Evolutionary conservation across 2,797 vertebrate genomes (phyloP).

Genomic region (Siniperca scherzeri): DNA sequence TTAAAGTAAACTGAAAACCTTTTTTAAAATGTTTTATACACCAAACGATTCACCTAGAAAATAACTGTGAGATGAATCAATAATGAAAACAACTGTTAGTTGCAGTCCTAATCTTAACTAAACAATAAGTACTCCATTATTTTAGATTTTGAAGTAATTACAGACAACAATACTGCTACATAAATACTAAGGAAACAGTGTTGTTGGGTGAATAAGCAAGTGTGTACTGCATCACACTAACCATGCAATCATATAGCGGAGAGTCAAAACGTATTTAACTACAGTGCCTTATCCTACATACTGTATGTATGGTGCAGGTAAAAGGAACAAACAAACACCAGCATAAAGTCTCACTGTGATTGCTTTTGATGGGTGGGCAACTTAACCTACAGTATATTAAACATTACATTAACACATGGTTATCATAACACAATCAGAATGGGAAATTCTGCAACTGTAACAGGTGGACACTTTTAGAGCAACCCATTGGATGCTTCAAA

Average conservation of each 20-base stretch:
- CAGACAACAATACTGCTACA: not conserved
- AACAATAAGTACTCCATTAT: not conserved
- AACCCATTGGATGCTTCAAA: no score
- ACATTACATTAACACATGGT: not conserved
- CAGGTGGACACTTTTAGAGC: no score
- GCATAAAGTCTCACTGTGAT: constrained; percentile 24
- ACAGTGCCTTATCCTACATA: not conserved
- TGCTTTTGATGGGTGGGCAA: not conserved
- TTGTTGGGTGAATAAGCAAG: not conserved
- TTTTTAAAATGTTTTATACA: not conserved
- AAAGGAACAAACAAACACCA: constrained; percentile 30
- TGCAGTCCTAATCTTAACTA: not conserved
- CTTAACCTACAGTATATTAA: not conserved
- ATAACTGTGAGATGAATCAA: not conserved
- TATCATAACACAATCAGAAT: not conserved
- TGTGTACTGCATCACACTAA: not conserved
- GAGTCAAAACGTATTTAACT: not conserved
- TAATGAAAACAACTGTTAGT: not conserved
- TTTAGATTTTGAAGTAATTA: not conserved
- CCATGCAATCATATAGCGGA: constrained; percentile 11
- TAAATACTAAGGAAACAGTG: constrained; percentile 8
- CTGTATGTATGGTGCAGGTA: not conserved
- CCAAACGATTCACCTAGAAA: not conserved
- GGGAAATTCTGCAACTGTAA: not conserved
- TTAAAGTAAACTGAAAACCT: not conserved